These are phyloP conservation scores for Cacoxenus indagator DNA, from an alignment of 2,888 invertebrate species.

Conservation along the genomic window DNA sequence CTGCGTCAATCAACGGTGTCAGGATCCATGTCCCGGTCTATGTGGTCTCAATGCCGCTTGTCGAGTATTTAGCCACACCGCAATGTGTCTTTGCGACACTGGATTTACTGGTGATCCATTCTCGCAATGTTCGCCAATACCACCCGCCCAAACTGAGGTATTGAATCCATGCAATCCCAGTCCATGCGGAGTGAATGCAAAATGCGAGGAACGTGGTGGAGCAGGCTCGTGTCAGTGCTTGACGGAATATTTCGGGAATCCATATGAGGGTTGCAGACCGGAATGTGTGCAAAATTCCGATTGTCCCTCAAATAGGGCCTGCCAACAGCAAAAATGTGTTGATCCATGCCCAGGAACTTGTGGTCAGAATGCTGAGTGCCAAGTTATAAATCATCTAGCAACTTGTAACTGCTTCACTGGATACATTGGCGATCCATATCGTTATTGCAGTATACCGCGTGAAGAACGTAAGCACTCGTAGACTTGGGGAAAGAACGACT, in stretches of 20 bases:
- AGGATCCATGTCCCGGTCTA: constrained; percentile 75
- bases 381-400: constrained; percentile 77
- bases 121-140: constrained; percentile 64
- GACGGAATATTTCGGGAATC: constrained; percentile 81
- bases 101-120: constrained; percentile 77
- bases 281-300: constrained; percentile 78
- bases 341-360: constrained; percentile 78
- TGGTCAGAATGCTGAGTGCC: constrained; percentile 77
- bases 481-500: background rate
- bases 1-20: constrained; percentile 74
- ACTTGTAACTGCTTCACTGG: constrained; percentile 75
- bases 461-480: constrained; percentile 71
- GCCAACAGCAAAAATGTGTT: constrained; percentile 75
- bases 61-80: constrained; percentile 74
- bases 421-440: constrained; percentile 79
- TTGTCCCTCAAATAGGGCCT: constrained; percentile 78
- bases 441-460: constrained; percentile 73
- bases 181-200: constrained; percentile 77
- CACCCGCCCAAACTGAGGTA: constrained; percentile 72
- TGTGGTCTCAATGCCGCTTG: constrained; percentile 76
- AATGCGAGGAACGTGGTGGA: constrained; percentile 79
- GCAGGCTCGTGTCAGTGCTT: constrained; percentile 82
- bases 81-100: constrained; percentile 74
- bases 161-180: constrained; percentile 73
- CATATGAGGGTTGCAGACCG: constrained; percentile 80